Conservation (phyloP, 2,888 invertebrate species). For the Euzetes globulus region DNA sequence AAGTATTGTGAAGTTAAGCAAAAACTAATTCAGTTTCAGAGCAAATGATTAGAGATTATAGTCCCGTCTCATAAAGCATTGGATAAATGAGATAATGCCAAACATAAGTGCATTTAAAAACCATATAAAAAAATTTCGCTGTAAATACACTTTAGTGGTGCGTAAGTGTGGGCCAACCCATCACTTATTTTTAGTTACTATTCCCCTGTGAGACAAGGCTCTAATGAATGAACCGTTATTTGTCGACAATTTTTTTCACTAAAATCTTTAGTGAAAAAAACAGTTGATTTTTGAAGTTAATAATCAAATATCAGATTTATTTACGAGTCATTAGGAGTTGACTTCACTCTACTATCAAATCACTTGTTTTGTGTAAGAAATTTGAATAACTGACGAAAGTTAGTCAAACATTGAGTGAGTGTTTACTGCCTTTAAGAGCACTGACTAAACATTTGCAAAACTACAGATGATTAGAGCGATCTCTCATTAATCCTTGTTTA, state of each 20-base stretch:
- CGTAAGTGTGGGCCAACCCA: neutral
- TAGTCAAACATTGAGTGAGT: neutral
- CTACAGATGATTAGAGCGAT: neutral
- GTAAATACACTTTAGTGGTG: neutral
- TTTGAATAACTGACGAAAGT: neutral
- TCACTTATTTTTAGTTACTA: slow-evolving; percentile 1
- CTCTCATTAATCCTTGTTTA: neutral
- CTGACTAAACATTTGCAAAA: neutral
- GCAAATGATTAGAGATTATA: neutral
- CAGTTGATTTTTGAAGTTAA: neutral
- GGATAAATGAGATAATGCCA: neutral
- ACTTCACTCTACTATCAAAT: neutral
- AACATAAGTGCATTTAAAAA: neutral
- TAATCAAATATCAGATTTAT: slow-evolving; percentile 5
- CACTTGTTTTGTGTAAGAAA: neutral
- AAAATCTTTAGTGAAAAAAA: neutral
- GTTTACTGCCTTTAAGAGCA: neutral
- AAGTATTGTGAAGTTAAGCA: slow-evolving; percentile 1
- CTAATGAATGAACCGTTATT: neutral
- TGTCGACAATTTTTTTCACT: neutral
- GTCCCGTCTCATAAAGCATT: neutral
- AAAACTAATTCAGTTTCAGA: neutral
- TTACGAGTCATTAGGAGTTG: slow-evolving; percentile 4
- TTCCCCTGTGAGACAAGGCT: neutral
- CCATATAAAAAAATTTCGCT: neutral